These are phyloP conservation scores for Rhadina sibilatrix DNA, from an alignment of 2,113 vertebrate genomes.

Conservation along the genomic window DNA sequence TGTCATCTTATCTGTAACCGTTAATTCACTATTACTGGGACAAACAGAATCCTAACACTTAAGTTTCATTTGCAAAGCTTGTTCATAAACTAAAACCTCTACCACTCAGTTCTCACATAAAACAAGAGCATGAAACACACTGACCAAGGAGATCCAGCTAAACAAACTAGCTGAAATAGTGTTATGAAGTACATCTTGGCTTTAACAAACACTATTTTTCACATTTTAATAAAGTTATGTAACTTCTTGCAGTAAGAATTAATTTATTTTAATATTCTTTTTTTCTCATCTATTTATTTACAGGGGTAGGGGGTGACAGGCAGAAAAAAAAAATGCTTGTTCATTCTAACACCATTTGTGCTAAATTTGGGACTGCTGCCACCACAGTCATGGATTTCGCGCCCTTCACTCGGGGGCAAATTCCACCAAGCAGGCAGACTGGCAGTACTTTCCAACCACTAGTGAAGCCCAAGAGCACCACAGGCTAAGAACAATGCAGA, in stretches of 20 bases:
- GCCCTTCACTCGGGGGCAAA: background rate
- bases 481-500: background rate
- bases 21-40: background rate
- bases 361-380: background rate
- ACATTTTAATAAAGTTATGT: background rate
- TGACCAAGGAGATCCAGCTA: background rate
- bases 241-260: background rate
- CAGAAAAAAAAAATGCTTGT: background rate
- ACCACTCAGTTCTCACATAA: background rate
- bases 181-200: background rate
- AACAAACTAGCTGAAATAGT: background rate
- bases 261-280: background rate
- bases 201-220: background rate
- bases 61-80: background rate
- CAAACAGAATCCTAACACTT: background rate
- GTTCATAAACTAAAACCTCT: background rate
- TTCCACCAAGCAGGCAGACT: background rate
- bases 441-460: background rate
- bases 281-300: background rate
- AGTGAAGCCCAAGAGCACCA: background rate
- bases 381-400: background rate
- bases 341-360: background rate
- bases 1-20: background rate
- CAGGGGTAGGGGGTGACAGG: rapidly evolving
- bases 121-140: background rate